Conservation (phyloP, 2,888 invertebrate genomes). For the Tachina lurida region DNA sequence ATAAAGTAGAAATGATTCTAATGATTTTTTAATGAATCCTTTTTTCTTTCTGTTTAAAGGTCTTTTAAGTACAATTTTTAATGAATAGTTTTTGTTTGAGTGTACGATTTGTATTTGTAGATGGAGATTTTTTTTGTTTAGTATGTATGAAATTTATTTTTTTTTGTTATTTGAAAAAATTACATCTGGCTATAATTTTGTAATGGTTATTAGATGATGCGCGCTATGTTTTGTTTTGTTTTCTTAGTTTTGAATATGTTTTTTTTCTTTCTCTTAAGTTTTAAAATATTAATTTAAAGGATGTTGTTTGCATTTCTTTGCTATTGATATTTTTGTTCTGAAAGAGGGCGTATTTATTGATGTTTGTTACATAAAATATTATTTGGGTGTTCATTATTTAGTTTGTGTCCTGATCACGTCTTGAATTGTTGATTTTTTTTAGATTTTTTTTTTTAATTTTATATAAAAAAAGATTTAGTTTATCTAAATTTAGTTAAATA, state of each 20-base stretch:
- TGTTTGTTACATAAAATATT: slow-evolving; percentile 71
- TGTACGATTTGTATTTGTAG: slow-evolving; percentile 43
- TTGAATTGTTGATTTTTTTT: slow-evolving; percentile 46
- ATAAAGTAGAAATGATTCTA: slow-evolving; percentile 47
- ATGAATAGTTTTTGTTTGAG: slow-evolving; percentile 42
- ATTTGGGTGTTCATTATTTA: slow-evolving; percentile 69
- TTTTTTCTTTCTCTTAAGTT: slow-evolving; percentile 55
- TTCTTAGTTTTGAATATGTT: slow-evolving; percentile 65
- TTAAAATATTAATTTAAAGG: slow-evolving; percentile 65
- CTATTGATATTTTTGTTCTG: slow-evolving; percentile 10
- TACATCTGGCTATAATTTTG: slow-evolving; percentile 51
- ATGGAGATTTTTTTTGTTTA: slow-evolving; percentile 49
- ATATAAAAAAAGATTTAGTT: slow-evolving; percentile 60
- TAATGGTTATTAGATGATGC: slow-evolving; percentile 75
- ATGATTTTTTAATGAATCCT: slow-evolving; percentile 43
- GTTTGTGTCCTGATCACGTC: slow-evolving; percentile 71
- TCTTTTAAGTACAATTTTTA: slow-evolving; percentile 64
- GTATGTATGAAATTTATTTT: slow-evolving; percentile 64
- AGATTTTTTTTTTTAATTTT: slow-evolving; percentile 51
- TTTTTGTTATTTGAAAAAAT: slow-evolving; percentile 50
- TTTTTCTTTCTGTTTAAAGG: slow-evolving; percentile 53
- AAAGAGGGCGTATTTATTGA: slow-evolving; percentile 54
- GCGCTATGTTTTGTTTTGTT: slow-evolving; percentile 75
- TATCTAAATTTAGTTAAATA: slow-evolving; percentile 60
- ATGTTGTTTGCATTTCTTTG: slow-evolving; percentile 56